phyloP scores from a whole-genome alignment of 2,113 vertebrate species.

The Myrmecobius fasciatus region DNA sequence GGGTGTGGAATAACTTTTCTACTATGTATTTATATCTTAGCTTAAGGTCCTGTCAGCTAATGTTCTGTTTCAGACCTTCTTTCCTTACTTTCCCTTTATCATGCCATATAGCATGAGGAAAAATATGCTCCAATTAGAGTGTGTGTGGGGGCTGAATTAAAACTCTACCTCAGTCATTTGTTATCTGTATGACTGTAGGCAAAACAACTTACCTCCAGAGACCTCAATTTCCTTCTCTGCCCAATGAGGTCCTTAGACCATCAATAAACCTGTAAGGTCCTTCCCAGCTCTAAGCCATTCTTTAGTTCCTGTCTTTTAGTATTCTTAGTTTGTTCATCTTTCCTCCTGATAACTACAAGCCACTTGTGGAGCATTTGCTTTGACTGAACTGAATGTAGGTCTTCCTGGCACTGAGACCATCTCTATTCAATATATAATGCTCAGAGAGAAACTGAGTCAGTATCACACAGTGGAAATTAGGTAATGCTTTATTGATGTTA shows the following conservation, averaged over 20 bases:
- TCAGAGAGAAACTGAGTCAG: too few species aligned
- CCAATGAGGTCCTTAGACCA: background rate
- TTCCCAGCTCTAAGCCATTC: background rate
- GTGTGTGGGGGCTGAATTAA: too few species aligned
- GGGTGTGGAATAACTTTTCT: accelerated
- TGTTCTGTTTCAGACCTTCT: background rate
- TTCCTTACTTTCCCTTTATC: background rate
- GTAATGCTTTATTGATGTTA: too few species aligned
- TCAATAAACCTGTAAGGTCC: background rate
- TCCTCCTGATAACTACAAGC: background rate
- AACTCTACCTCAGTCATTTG: too few species aligned
- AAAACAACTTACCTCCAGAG: too few species aligned
- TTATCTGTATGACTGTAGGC: too few species aligned
- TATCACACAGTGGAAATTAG: too few species aligned
- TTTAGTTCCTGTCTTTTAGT: background rate
- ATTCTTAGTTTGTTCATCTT: background rate
- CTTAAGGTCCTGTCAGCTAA: background rate
- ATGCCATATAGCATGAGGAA: too few species aligned
- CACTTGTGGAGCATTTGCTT: background rate
- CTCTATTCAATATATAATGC: too few species aligned
- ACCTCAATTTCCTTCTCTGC: background rate
- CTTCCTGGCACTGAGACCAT: too few species aligned
- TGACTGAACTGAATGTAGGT: background rate
- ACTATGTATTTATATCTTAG: background rate
- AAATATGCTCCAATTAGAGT: too few species aligned